Percentiles rank a stretch among this genome's conserved stretches.
Conservation (phyloP, 1,140 invertebrate genomes). For the Solenopsis fugax region DNA sequence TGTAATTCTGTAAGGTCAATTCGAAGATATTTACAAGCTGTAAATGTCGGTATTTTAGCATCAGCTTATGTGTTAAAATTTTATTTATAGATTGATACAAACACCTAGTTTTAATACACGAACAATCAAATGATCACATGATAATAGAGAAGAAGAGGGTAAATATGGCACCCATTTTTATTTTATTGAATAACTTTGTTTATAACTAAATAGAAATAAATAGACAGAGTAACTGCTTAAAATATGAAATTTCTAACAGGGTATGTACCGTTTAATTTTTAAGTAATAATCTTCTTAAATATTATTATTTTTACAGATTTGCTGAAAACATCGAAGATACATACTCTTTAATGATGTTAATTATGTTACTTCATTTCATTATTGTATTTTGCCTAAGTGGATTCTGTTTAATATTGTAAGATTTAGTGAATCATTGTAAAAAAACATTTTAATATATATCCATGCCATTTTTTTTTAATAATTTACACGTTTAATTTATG, state of each 20-base stretch:
- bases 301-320: neutral
- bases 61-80: no score
- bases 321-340: neutral
- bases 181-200: no score
- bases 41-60: no score
- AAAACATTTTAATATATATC: neutral
- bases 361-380: neutral
- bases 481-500: neutral
- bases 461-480: neutral
- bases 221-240: no score
- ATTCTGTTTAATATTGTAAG: neutral
- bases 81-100: no score
- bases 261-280: neutral
- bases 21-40: no score
- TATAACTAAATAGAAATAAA: no score
- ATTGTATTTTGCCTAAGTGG: neutral
- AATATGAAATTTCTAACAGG: neutral
- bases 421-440: neutral
- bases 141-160: no score
- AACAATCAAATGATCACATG: no score
- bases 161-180: no score
- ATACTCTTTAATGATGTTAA: neutral
- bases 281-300: neutral
- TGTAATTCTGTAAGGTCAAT: no score
- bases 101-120: no score